Evolutionary conservation across 2,888 invertebrate genomes (phyloP).

Genomic region (Urechis unicinctus): DNA sequence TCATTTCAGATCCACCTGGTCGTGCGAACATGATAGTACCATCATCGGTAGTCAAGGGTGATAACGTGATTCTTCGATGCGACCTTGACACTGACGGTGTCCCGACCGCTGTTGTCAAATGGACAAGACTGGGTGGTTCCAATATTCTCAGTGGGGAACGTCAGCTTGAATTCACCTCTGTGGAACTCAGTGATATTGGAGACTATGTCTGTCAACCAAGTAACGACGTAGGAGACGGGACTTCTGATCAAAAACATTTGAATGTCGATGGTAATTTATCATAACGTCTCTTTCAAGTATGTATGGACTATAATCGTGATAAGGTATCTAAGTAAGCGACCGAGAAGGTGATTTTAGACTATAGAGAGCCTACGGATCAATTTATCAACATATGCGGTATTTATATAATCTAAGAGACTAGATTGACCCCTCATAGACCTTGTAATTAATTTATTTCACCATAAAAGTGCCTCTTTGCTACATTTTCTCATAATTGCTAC

Average conservation of each 20-base stretch:
- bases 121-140: background rate
- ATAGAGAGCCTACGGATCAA: too few species aligned
- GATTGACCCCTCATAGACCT: too few species aligned
- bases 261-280: conserved; percentile 1
- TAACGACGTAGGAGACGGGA: background rate
- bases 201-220: background rate
- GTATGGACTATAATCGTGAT: too few species aligned
- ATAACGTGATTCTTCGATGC: background rate
- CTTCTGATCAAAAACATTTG: background rate
- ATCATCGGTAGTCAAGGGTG: background rate
- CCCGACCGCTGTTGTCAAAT: background rate
- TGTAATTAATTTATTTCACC: too few species aligned
- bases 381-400: too few species aligned
- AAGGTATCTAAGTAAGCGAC: too few species aligned
- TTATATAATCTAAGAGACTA: too few species aligned
- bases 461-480: too few species aligned
- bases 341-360: too few species aligned
- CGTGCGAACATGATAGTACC: background rate
- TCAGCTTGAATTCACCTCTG: background rate
- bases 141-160: background rate
- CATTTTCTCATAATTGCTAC: too few species aligned
- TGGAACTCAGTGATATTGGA: background rate
- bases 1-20: background rate
- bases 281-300: too few species aligned
- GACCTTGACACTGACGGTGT: background rate